Conservation (phyloP, 2,113 vertebrate genomes). For the Panurus biarmicus region DNA sequence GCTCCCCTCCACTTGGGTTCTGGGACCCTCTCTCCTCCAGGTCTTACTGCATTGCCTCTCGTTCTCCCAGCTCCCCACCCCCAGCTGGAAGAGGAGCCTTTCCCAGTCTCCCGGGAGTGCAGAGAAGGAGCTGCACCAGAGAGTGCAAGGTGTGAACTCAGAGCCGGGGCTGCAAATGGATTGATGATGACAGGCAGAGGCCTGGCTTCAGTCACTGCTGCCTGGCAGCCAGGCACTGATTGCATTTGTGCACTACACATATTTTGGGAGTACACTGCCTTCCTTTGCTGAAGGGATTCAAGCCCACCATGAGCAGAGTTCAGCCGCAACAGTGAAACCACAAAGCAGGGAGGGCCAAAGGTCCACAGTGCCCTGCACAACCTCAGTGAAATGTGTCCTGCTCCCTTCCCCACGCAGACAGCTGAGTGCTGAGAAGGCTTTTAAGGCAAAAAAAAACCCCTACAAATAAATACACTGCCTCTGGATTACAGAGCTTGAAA, state of each 20-base stretch:
- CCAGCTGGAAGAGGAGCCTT: not conserved
- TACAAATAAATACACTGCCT: not conserved
- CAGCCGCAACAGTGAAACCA: not conserved
- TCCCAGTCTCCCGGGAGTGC: not conserved
- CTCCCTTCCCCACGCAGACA: not conserved
- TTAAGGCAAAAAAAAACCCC: not conserved
- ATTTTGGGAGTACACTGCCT: not conserved
- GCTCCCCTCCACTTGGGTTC: not conserved
- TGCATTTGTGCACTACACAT: not conserved
- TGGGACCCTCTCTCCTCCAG: not conserved
- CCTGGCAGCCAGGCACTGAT: not conserved
- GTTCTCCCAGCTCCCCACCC: not conserved
- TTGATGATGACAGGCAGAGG: constrained; percentile 11
- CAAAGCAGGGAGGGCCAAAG: constrained; percentile 8
- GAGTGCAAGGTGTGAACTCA: not conserved
- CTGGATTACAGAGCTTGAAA: not conserved
- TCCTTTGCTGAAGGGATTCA: not conserved
- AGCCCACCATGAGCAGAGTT: not conserved
- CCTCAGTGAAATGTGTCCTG: not conserved
- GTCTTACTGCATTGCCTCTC: not conserved
- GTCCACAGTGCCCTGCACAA: not conserved
- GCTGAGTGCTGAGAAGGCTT: not conserved
- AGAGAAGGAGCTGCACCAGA: not conserved
- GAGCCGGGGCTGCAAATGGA: not conserved
- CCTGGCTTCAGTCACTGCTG: constrained; percentile 27